Conservation (phyloP, 2,888 invertebrate genomes). For the Orchesella flavescens region DNA sequence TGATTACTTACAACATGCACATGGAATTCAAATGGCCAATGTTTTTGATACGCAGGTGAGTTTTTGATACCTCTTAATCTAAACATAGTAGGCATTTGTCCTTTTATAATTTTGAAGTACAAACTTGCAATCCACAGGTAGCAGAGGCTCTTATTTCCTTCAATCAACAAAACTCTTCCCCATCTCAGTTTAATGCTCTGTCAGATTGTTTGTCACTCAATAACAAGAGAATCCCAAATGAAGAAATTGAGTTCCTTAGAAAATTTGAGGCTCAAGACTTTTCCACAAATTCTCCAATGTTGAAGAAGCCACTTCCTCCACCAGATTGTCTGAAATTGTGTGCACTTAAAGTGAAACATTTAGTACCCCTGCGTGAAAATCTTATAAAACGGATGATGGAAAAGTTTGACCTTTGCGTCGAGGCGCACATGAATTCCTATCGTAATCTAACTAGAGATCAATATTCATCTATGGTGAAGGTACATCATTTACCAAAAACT, state of each 20-base stretch:
- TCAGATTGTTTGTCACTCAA: conserved; percentile 59
- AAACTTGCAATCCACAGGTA: conserved; percentile 35
- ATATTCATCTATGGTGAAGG: conserved; percentile 48
- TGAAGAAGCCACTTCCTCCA: conserved; percentile 62
- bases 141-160: conserved; percentile 60
- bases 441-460: conserved; percentile 30
- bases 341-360: conserved; percentile 68
- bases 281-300: conserved; percentile 57
- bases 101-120: conserved; percentile 12
- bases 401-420: conserved; percentile 43
- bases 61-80: background rate
- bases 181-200: conserved; percentile 49
- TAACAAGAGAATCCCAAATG: conserved; percentile 62
- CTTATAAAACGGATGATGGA: conserved; percentile 60
- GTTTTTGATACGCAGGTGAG: conserved; percentile 80
- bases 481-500: conserved; percentile 2
- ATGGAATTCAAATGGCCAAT: conserved; percentile 77
- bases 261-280: conserved; percentile 60
- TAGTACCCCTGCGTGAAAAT: conserved; percentile 64
- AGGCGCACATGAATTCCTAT: conserved; percentile 60
- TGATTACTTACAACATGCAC: conserved; percentile 79
- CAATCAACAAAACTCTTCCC: conserved; percentile 40
- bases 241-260: conserved; percentile 65
- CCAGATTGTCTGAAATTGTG: conserved; percentile 64
- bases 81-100: background rate